Conservation (phyloP, 2,113 vertebrate species). For the Amblyornis subalaris region DNA sequence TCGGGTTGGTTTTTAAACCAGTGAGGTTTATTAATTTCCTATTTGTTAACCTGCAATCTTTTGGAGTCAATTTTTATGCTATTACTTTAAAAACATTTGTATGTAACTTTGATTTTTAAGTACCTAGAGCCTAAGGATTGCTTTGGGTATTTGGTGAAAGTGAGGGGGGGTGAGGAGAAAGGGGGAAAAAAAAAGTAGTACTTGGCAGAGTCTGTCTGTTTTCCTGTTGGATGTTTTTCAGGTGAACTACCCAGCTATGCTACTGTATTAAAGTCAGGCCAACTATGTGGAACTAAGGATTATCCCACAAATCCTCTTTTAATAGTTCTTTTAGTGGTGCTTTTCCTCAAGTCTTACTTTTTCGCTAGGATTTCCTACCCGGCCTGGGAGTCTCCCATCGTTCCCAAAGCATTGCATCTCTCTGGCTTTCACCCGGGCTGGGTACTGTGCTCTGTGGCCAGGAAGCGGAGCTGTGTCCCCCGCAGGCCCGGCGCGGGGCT, state of each 20-base stretch:
- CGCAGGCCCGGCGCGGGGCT: accelerated
- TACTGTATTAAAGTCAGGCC: slow-evolving; percentile 9
- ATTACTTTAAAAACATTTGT: not conserved
- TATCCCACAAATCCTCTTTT: slow-evolving; percentile 33
- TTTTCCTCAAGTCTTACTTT: slow-evolving; percentile 4
- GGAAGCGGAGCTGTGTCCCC: slow-evolving; percentile 18
- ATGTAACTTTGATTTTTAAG: not conserved
- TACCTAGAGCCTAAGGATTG: not conserved
- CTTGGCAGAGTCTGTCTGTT: not conserved
- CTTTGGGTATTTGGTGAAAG: slow-evolving; percentile 6
- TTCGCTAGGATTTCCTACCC: not conserved
- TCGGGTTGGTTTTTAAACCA: not conserved
- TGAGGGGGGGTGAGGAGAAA: not conserved
- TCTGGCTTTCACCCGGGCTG: not conserved
- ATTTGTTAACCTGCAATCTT: not conserved
- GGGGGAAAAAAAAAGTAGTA: not conserved
- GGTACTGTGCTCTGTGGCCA: not conserved
- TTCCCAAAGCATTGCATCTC: not conserved
- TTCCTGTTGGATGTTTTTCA: slow-evolving; percentile 51
- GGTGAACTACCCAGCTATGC: slow-evolving; percentile 12
- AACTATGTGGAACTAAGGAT: slow-evolving; percentile 15
- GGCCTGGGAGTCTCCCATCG: not conserved
- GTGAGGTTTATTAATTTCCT: not conserved
- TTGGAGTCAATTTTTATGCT: not conserved
- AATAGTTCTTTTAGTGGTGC: slow-evolving; percentile 1